Evolutionary conservation across 1,140 invertebrate genomes (phyloP), one percentile per base, ranked within the genome.

Genomic region (Belonocnema kinseyi): DNA sequence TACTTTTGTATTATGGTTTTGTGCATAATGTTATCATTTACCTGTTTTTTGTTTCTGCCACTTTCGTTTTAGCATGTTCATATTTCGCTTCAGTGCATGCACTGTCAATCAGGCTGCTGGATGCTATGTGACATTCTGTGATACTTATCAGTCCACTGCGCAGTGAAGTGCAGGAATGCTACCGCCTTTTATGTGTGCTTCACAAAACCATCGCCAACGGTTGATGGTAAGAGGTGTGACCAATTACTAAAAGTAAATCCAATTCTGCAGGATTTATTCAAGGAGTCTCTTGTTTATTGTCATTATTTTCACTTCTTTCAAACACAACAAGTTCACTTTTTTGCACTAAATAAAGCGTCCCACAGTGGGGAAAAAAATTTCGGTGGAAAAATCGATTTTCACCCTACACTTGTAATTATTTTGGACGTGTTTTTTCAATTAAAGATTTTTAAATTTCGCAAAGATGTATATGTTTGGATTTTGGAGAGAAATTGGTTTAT

Each of bases 31-130:
- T 66, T 61, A 33, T 61, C 7, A 61, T 61, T 21, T 61, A 21
- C 13, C 19, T 61, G 56, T 61, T 26, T 77, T 78, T 78, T 72
- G 75, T 82, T 82, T 79, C 77, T 77, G 74, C 75, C 75, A 77
- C 86, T 87, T 88, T 85, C 82, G 85, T 85, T 89, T 88, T 87
- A 89, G 89, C 88, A 90, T 90, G 89, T 79, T 85, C 83, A 85
- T 86, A 79, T 86, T 83, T 87, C 82, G 85, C 88, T 88, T 88
- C 77, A 82, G 78, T 88, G 88, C 88, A 90, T 89, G 87, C 86
- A 85, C 86, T 83, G 82, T 86, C 86, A 83, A 75, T 82, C 81
- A 85, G 82, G 77, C 82, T 77, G 79, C 80, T 81, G 85, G 83
- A 89, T 88, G 80, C 81, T 81, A 80, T 83, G 74, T 86, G 79